Base-by-base conservation (phyloP, 2,797 vertebrate genomes). In the Megaceryle alcyon region DNA sequence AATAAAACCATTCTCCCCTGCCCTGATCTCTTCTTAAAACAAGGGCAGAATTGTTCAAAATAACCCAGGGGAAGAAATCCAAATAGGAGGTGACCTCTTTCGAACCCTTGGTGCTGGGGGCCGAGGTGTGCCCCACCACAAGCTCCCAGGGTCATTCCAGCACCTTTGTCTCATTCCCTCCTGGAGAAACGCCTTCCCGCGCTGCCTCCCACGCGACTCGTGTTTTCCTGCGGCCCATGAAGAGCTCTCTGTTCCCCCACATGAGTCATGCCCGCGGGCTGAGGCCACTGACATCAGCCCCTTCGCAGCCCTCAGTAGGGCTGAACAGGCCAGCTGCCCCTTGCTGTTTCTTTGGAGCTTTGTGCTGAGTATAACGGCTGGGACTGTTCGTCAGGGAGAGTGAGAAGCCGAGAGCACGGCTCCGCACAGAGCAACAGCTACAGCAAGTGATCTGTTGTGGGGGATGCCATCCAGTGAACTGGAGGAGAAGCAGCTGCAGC, bases 191-290 rank as follows among this genome's bases (percentile, higher is more conserved):
- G 43, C 65, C 76, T 69, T 93, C 70, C 65, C 9, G 37, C 21
- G 12, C 44, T 2, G 4, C 72, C 72, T 88, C 94, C 86, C 93
- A 86, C 69, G 10, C 12, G 14, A 46, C 46, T 64, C 31, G 23
- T 76, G 82, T 68, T 95, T 89, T 81, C 49, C 78, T 23, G 28
- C 1, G 6, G 77, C 85, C 80, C 82, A 86, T 92, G 94, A 96
- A 94, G 95, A 57, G 51, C 75, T 8, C 88, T 95, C 95, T 97
- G 92, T 95, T 96, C 70, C 75, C 54, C 17, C 1, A 4, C 10
- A 20, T 75, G 84, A 96, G 68, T 94, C 91, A 91, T 23, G 35
- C 21, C 82, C 18, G 23, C 26, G 2, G 92, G 79, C 89, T 64
- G 60, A 2, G 83, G 69, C 23, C 3, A 11, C 41, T 94, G 94